phyloP scores from a whole-genome alignment of 2,113 vertebrate species.

The Odocoileus virginianus region DNA sequence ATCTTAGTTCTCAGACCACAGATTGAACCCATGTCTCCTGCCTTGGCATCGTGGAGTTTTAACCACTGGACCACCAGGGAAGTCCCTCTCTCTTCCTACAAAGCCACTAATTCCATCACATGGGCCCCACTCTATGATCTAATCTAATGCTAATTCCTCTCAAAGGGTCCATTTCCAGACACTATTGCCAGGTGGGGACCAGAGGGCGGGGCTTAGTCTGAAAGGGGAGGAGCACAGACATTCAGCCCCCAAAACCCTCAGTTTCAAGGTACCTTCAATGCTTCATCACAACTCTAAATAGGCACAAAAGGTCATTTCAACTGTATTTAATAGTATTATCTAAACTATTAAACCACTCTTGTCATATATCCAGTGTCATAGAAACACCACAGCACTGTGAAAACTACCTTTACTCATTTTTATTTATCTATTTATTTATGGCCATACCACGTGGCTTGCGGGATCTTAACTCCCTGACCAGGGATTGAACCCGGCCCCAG shows the following conservation, averaged over 20 bases:
- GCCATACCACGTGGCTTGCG: neutral
- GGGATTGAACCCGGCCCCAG: neutral
- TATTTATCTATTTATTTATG: too few species aligned
- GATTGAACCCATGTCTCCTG: neutral
- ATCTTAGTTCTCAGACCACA: neutral
- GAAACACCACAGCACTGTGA: neutral
- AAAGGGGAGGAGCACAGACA: fast-evolving
- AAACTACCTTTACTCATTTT: neutral
- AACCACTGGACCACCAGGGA: neutral
- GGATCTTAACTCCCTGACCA: neutral
- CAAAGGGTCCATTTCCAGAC: neutral
- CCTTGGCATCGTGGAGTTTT: neutral
- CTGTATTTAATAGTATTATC: neutral
- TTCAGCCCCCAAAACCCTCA: neutral
- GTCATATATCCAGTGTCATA: neutral
- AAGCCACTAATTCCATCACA: neutral
- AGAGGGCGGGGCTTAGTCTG: neutral
- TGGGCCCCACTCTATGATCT: neutral
- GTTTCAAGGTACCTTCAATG: neutral
- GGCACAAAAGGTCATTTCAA: neutral
- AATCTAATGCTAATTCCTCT: neutral
- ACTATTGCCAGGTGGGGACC: neutral
- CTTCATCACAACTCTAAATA: neutral
- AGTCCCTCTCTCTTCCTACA: too few species aligned
- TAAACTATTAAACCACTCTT: neutral